Evolutionary conservation across 2,888 invertebrate genomes (phyloP).

Genomic region (Philereme vetulata): DNA sequence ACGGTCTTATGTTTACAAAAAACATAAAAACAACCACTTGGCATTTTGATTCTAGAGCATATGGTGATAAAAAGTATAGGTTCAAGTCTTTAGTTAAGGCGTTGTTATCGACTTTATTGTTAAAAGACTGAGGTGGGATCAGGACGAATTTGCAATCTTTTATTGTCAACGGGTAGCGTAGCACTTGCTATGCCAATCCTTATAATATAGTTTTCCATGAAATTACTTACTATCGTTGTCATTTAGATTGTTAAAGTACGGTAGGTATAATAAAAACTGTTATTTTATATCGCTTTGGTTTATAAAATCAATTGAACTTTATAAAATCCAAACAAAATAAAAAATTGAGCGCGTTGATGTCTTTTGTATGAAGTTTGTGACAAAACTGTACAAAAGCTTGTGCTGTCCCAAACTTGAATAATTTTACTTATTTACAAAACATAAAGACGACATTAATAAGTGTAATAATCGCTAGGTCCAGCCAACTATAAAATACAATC

Average conservation of each 20-base stretch:
- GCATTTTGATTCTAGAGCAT: slow-evolving; percentile 25
- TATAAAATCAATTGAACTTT: no score
- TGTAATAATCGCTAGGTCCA: background rate
- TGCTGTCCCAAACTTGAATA: slow-evolving; percentile 4
- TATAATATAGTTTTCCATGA: no score
- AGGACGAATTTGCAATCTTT: background rate
- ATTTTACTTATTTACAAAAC: no score
- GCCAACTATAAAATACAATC: background rate
- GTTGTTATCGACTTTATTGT: no score
- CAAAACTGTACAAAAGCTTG: slow-evolving; percentile 11
- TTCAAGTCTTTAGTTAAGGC: background rate
- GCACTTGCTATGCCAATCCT: background rate
- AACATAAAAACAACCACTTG: slow-evolving; percentile 33
- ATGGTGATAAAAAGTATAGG: slow-evolving; percentile 4
- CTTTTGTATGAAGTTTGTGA: slow-evolving; percentile 17
- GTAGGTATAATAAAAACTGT: no score
- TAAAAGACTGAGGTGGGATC: no score
- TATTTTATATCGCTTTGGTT: no score
- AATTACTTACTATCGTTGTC: no score
- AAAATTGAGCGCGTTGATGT: slow-evolving; percentile 24
- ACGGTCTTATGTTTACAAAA: slow-evolving; percentile 45
- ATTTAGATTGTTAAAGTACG: no score
- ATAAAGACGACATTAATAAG: no score
- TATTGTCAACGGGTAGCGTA: background rate
- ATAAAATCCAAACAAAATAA: background rate